A percentile compares a stretch with the other conserved stretches of the same genome.
Evolutionary conservation across 2,113 vertebrate genomes (phyloP).

Genomic region (Clarias gariepinus): DNA sequence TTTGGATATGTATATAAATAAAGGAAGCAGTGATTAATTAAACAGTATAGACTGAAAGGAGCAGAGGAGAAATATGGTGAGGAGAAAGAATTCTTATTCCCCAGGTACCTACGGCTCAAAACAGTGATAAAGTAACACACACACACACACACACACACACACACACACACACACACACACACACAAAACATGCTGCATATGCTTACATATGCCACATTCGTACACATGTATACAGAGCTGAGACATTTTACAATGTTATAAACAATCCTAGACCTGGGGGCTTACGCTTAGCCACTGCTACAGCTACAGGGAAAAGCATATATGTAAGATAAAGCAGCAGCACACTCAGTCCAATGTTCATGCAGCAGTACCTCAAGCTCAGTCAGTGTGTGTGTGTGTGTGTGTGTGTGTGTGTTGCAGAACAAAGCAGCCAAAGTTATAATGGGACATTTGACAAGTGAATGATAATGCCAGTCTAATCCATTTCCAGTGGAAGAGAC

Average conservation of each 20-base stretch:
- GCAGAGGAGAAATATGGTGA: conserved; percentile 54
- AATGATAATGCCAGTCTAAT: conserved; percentile 47
- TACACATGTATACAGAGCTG: background rate
- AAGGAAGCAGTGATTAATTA: conserved; percentile 64
- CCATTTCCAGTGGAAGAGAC: conserved; percentile 35
- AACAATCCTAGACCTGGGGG: background rate
- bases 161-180: conserved; percentile 30
- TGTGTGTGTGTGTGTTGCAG: background rate
- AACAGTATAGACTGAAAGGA: conserved; percentile 64
- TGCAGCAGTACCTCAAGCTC: conserved; percentile 17
- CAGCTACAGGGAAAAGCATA: background rate
- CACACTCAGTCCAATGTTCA: conserved; percentile 1
- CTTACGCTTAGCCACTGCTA: background rate
- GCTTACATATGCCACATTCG: background rate
- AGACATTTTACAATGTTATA: background rate
- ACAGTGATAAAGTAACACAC: conserved; percentile 60
- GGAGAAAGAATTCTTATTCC: conserved; percentile 50
- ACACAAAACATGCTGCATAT: conserved; percentile 38
- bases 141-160: conserved; percentile 36
- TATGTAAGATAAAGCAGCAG: background rate
- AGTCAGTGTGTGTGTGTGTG: conserved; percentile 4
- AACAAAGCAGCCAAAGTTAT: conserved; percentile 9
- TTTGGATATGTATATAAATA: conserved; percentile 70
- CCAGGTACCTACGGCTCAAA: conserved; percentile 52
- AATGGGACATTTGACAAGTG: conserved; percentile 22